A percentile compares a stretch with the other conserved stretches of the same genome.
These are phyloP conservation scores for Tipula vernalis DNA, from an alignment of 2,888 invertebrate genomes.

Conservation along the genomic window DNA sequence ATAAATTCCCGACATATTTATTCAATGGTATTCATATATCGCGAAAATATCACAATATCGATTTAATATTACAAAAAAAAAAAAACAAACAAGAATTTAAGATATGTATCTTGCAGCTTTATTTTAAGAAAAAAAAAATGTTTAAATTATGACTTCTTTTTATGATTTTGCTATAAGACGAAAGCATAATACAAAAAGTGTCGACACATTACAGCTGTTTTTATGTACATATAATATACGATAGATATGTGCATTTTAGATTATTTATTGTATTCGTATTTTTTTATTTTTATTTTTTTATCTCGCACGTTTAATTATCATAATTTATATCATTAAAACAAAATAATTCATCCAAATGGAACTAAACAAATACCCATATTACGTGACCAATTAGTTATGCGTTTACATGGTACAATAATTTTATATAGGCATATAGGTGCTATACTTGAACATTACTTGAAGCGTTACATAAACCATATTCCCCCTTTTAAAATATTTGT, in stretches of 20 bases:
- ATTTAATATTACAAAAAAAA: neutral
- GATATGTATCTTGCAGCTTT: neutral
- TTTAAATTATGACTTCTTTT: neutral
- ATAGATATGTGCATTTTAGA: neutral
- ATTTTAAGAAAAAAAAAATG: neutral
- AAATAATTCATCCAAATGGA: neutral
- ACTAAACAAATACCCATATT: slow-evolving; percentile 4
- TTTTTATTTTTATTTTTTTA: neutral
- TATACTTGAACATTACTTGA: neutral
- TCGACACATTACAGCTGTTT: neutral
- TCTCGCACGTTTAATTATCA: neutral
- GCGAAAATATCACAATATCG: neutral
- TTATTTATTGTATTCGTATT: neutral
- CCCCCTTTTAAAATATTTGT: neutral
- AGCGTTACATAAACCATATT: neutral
- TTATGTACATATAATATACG: neutral
- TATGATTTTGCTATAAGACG: neutral
- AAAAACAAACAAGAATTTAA: neutral
- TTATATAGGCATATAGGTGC: neutral
- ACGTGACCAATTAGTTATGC: neutral
- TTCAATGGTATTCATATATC: neutral
- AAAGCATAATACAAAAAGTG: neutral
- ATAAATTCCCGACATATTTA: neutral
- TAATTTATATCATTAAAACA: neutral
- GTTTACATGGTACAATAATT: neutral